Base-by-base conservation (phyloP, 2,113 vertebrate genomes). In the Myotis brandtii region DNA sequence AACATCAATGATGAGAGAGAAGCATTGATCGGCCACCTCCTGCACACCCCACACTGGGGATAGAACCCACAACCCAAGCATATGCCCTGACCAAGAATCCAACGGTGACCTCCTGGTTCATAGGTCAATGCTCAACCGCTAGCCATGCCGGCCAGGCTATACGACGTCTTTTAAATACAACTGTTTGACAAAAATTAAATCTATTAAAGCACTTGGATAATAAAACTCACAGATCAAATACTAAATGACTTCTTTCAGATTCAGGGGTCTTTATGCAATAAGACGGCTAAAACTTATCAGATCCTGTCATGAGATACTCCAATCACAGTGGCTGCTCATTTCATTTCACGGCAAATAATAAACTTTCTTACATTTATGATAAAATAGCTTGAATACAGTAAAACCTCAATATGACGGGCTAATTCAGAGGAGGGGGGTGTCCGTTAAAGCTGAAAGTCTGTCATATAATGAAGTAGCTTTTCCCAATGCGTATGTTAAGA, bases 181-280 rank as follows among this genome's bases (percentile, higher is more conserved):
- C 12, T 87, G 8, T 93, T 91, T 91, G 77, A 82, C 18, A 14
- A 94, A 64, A 94, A 75, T 9, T 18, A 86, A 83, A 50, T 92
- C 37, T 73, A 9, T 77, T 20, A 69, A 83, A 1, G 52, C 43
- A 50, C 17, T 43, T 95, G 59, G n/a, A 64, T 40, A 89, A 89
- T 40, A 89, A 89, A 81, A 92, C 34, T 73, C 46, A 76, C 17
- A 43, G 9, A 21, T 27, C 82, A 72, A 91, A 52, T 43, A 6
- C 50, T 40, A 54, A n/a, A 30, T n/a, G 11, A 62, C 21, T 81
- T 89, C 40, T 83, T 75, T 73, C 25, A 80, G 34, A 66, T 40
- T 56, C 56, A 69, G 40, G 32, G 20, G 3, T 89, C 37, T 82
- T 75, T 70, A 64, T 88, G 23, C 76, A 88, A 11, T 40, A n/a